Evolutionary conservation across 2,888 invertebrate genomes (phyloP).

Genomic region (Eupithecia abbreviata): DNA sequence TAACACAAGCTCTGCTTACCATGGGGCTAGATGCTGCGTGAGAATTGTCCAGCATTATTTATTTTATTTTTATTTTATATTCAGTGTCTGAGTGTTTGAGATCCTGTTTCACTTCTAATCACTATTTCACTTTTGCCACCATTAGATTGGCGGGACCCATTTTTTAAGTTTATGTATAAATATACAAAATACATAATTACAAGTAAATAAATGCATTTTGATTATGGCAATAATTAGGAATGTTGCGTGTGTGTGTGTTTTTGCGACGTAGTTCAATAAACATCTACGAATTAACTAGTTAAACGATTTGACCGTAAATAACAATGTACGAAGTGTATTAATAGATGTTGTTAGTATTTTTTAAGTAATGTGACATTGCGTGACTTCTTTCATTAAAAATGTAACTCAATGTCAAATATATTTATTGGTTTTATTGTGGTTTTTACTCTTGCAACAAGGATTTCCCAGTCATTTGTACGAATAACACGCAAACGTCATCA

Average conservation of each 20-base stretch:
- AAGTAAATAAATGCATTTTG: slow-evolving; percentile 73
- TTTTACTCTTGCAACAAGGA: neutral
- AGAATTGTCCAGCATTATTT: too few species aligned
- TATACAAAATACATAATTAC: slow-evolving; percentile 51
- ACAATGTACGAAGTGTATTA: neutral
- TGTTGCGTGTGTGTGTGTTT: slow-evolving; percentile 52
- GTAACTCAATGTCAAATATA: slow-evolving; percentile 19
- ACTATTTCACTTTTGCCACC: neutral
- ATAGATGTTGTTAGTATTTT: neutral
- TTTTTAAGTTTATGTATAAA: slow-evolving; percentile 53
- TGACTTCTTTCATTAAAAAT: neutral
- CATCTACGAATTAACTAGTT: neutral
- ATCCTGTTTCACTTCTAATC: neutral
- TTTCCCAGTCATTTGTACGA: neutral
- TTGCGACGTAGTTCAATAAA: slow-evolving; percentile 22
- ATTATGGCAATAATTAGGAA: slow-evolving; percentile 74
- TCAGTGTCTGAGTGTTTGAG: neutral
- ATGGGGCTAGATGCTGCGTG: too few species aligned
- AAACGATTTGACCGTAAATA: neutral
- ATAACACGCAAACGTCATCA: neutral
- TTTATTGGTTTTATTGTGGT: slow-evolving; percentile 2
- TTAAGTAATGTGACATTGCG: slow-evolving; percentile 2
- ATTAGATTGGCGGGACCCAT: slow-evolving; percentile 9
- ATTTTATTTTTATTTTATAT: too few species aligned
- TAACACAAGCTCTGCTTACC: too few species aligned